These are phyloP conservation scores for Ips nitidus DNA, from an alignment of 1,140 invertebrate genomes.

Conservation along the genomic window DNA sequence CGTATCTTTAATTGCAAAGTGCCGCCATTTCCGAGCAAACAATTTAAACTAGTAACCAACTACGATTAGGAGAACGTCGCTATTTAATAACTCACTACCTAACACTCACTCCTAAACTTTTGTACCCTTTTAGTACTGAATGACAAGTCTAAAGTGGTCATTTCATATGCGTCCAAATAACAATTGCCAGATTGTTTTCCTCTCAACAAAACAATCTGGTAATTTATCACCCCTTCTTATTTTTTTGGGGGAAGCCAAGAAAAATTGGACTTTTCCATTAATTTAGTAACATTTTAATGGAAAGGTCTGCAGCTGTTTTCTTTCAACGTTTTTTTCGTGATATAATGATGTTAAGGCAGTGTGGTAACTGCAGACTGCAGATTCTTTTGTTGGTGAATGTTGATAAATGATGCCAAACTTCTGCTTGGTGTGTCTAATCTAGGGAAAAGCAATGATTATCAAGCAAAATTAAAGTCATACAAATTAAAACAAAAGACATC, in stretches of 20 bases:
- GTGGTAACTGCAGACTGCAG: no score
- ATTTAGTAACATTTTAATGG: not conserved
- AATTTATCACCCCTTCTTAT: conserved; percentile 2
- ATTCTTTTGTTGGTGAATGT: no score
- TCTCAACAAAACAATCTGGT: conserved; percentile 7
- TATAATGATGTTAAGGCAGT: no score
- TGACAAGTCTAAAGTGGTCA: not conserved
- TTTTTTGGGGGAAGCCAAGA: not conserved
- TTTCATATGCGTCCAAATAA: conserved; percentile 7
- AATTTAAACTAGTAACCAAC: not conserved
- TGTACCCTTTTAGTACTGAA: not conserved
- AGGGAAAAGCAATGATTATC: no score
- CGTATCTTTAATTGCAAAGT: conserved; percentile 6
- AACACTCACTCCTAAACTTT: not conserved
- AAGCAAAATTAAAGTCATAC: no score
- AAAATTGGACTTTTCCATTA: conserved; percentile 13
- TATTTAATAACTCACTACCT: conserved; percentile 4
- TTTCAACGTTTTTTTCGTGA: not conserved
- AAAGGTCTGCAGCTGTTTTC: not conserved
- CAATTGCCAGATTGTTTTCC: not conserved
- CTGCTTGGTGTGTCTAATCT: no score
- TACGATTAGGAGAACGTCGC: not conserved
- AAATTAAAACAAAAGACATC: no score
- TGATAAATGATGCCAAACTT: no score
- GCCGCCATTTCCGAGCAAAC: not conserved